Evolutionary conservation across 2,113 vertebrate genomes (phyloP), one percentile per base, ranked within the genome.

Genomic region (Epinephelus fuscoguttatus): DNA sequence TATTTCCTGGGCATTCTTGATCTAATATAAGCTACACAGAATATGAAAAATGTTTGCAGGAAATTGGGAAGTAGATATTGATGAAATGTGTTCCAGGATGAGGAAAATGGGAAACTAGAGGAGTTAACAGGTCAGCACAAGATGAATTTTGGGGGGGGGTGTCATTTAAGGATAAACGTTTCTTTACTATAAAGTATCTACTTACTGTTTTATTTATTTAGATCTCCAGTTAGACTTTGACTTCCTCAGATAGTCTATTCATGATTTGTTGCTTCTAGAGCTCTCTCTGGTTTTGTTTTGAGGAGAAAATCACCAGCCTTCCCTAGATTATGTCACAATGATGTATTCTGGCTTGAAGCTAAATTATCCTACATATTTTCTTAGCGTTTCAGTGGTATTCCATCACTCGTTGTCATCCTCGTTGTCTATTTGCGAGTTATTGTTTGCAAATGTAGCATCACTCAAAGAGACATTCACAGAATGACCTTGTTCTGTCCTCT

Each of bases 401-500:
- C 69, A 83, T 92, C 77, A 71, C 49, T 75, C 19, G 13, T 70
- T 86, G 69, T 85, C 78, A 80, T 85, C 74, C 25, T 70, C 23
- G 5, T 61, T 82, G 66, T 91, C 73, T 88, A 49, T 73, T 66
- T 80, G 70, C 18, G 19, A 74, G 70, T 87, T 75, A 87, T 73
- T 86, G 61, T 60, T 55, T 74, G 3, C n/a, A 75, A 81, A 75
- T 79, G 61, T 52, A 67, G 42, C 84, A 86, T 93, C 79, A 57
- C 66, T 92, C 81, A 75, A 19, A 74, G 67, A 63, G 84, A 88
- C 79, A 53, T 70, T 80, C 56, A 15, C 67, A 75, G 61, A 71
- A n/a, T 75, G 72, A 86, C 89, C 88, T 91, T 86, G 59, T 77
- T 80, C 49, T 87, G 79, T 88, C 82, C 75, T 76, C 62, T n/a